phyloP scores from a whole-genome alignment of 1,140 invertebrate species.

The Ostrea edulis region DNA sequence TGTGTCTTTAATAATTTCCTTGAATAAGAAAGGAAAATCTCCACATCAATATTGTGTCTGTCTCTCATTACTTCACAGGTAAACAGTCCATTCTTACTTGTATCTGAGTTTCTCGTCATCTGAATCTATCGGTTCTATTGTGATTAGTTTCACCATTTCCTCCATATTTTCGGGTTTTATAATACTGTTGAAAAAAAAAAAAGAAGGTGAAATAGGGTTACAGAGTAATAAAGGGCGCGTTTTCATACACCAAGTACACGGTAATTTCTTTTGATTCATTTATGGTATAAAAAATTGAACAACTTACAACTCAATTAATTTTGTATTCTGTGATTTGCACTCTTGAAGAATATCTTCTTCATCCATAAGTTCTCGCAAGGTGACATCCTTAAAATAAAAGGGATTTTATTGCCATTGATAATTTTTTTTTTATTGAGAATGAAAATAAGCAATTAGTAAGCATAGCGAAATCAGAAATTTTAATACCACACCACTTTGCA shows the following conservation, averaged over 20 bases:
- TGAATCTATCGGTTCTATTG: constrained; percentile 89
- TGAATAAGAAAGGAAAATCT: no score
- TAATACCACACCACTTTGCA: no score
- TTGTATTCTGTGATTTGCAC: constrained; percentile 95
- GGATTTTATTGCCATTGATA: not conserved
- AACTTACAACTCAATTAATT: constrained; percentile 95
- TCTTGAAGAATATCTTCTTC: constrained; percentile 97
- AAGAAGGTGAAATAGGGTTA: not conserved
- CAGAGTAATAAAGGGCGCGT: no score
- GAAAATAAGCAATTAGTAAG: not conserved
- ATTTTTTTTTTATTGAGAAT: not conserved
- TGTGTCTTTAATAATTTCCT: no score
- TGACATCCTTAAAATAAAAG: constrained; percentile 88
- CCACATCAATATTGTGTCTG: no score
- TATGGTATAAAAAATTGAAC: not conserved
- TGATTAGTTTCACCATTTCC: constrained; percentile 92
- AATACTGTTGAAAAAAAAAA: constrained; percentile 45
- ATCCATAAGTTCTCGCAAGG: constrained; percentile 92
- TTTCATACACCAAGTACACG: no score
- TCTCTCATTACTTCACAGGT: no score
- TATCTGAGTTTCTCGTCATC: constrained; percentile 88
- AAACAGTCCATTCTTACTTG: constrained; percentile 83
- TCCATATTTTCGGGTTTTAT: constrained; percentile 90
- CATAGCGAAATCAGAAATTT: no score
- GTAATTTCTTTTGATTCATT: not conserved